Percentiles rank a stretch among this genome's conserved stretches.
Conservation (phyloP, 2,888 invertebrate genomes). For the Smittia sp. region DNA sequence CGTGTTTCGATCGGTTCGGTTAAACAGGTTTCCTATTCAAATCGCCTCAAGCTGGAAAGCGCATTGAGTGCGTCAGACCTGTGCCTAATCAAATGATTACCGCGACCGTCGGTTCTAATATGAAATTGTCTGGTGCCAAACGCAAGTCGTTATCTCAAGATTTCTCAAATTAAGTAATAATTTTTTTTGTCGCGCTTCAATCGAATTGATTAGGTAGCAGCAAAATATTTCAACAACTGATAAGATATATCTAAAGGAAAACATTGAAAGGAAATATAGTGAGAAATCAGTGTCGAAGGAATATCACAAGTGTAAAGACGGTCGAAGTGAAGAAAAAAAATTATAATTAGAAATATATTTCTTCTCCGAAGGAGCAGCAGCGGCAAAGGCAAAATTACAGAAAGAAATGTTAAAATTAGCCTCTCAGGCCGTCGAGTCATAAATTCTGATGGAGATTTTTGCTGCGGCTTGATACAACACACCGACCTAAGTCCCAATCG, state of each 20-base stretch:
- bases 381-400: neutral
- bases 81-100: neutral
- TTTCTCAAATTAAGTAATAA: neutral
- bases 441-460: constrained; percentile 13
- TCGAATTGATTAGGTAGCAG: constrained; percentile 12
- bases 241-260: neutral
- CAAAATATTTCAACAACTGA: constrained; percentile 8
- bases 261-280: neutral
- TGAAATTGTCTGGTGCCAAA: neutral
- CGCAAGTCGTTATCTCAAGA: neutral
- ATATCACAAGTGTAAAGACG: constrained; percentile 1
- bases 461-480: neutral
- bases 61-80: neutral
- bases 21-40: neutral
- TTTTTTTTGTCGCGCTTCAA: neutral
- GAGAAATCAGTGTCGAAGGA: constrained; percentile 22
- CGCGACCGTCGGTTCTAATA: neutral
- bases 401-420: constrained; percentile 23
- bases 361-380: constrained; percentile 6
- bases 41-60: neutral
- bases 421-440: neutral
- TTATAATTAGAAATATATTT: constrained; percentile 23
- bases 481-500: neutral
- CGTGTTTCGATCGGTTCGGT: constrained; percentile 28
- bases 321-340: constrained; percentile 15